A percentile compares a stretch with the other conserved stretches of the same genome.
phyloP scores from a whole-genome alignment of 1,140 invertebrate genomes.

The Drosophila sulfurigaster region DNA sequence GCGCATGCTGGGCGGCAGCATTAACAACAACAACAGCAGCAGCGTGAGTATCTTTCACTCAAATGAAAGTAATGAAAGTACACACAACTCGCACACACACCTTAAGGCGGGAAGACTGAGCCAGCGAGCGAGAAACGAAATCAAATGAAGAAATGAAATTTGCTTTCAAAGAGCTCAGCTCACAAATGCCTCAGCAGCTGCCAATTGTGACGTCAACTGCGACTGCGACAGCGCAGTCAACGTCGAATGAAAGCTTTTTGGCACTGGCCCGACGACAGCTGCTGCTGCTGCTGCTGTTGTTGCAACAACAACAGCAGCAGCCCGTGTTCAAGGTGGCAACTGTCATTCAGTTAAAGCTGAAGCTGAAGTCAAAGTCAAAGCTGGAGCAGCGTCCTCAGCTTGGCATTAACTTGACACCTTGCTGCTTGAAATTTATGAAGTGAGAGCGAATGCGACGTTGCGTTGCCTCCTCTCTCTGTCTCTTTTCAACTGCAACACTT shows the following conservation, averaged over 20 bases:
- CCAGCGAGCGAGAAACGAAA: conserved; percentile 56
- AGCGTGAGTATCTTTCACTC: conserved; percentile 76
- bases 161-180: conserved; percentile 71
- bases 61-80: conserved; percentile 83
- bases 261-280: conserved; percentile 65
- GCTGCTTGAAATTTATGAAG: conserved; percentile 72
- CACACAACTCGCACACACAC: conserved; percentile 13
- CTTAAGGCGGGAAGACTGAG: too few relatives aligned
- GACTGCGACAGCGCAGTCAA: conserved; percentile 26
- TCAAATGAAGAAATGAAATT: conserved; percentile 84
- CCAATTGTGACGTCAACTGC: conserved; percentile 27
- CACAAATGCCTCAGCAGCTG: conserved; percentile 52
- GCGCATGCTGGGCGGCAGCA: conserved; percentile 41
- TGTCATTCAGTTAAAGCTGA: conserved; percentile 65
- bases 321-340: conserved; percentile 75
- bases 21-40: conserved; percentile 32
- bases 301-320: conserved; percentile 21
- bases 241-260: conserved; percentile 71
- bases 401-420: conserved; percentile 80
- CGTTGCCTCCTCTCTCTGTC: neutral
- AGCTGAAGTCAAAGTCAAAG: conserved; percentile 36
- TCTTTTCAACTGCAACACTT: conserved; percentile 19
- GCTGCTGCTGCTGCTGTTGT: conserved; percentile 31
- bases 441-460: conserved; percentile 60
- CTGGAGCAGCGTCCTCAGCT: conserved; percentile 47